Conservation (phyloP, 1,140 invertebrate species). For the Campoletis sonorensis region DNA sequence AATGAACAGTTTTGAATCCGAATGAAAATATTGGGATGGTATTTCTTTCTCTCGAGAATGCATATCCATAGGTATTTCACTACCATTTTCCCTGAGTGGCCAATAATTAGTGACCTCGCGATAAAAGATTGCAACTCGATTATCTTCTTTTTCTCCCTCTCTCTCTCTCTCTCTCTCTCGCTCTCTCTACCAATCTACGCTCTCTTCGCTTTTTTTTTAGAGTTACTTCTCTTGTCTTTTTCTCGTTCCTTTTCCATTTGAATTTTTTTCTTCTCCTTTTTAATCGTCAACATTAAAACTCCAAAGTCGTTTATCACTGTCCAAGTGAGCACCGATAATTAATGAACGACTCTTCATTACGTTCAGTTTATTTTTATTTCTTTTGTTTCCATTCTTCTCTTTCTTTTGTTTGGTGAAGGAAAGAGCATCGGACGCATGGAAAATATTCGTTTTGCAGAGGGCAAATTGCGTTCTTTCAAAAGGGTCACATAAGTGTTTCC, state of each 20-base stretch:
- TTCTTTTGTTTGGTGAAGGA: constrained; percentile 18
- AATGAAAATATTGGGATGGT: background rate
- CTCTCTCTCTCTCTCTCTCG: background rate
- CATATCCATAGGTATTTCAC: background rate
- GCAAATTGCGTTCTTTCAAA: background rate
- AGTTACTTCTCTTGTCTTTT: constrained; percentile 26
- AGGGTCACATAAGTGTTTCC: background rate
- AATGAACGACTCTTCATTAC: constrained; percentile 53
- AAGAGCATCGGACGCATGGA: constrained; percentile 11
- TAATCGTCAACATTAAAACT: constrained; percentile 53
- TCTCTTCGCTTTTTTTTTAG: constrained; percentile 17
- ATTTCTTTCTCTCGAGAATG: background rate
- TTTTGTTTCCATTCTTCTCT: background rate
- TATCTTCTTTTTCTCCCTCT: background rate
- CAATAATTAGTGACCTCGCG: background rate
- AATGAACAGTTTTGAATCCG: too few relatives aligned
- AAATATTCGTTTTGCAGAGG: constrained; percentile 25
- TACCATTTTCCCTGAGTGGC: background rate
- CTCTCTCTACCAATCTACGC: constrained; percentile 18
- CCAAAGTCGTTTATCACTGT: constrained; percentile 55
- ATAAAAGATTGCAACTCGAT: constrained; percentile 32
- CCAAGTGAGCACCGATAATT: constrained; percentile 51
- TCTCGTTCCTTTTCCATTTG: background rate
- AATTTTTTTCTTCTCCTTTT: constrained; percentile 49
- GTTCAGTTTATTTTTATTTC: constrained; percentile 1